Evolutionary conservation across 2,797 vertebrate genomes (phyloP).

Genomic region (Brachyrhaphis roseni): DNA sequence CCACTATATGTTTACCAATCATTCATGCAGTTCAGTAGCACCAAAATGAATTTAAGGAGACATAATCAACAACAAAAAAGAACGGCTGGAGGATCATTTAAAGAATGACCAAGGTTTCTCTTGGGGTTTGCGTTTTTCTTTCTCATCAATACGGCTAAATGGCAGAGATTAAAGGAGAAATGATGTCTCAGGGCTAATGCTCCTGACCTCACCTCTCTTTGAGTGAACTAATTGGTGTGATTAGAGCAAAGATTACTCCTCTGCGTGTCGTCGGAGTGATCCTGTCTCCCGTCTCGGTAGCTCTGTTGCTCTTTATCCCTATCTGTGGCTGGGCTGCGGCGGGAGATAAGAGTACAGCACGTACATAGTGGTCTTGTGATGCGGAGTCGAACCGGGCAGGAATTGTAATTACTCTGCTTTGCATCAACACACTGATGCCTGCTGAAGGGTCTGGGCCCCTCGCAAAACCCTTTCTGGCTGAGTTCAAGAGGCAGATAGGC

Average conservation of each 20-base stretch:
- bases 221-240: constrained; percentile 65
- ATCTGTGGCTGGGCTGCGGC: constrained; percentile 43
- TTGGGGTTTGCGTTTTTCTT: not conserved
- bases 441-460: constrained; percentile 48
- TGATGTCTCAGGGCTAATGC: constrained; percentile 45
- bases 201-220: constrained; percentile 31
- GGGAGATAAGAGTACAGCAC: constrained; percentile 58
- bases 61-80: not conserved
- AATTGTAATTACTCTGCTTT: constrained; percentile 66
- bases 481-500: constrained; percentile 65
- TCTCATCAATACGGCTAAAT: constrained; percentile 9
- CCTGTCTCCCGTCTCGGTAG: constrained; percentile 50
- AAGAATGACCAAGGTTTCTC: not conserved
- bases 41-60: not conserved
- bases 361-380: constrained; percentile 44
- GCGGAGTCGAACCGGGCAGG: constrained; percentile 29
- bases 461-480: constrained; percentile 42
- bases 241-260: constrained; percentile 64
- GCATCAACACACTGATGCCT: constrained; percentile 56
- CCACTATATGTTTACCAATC: no score
- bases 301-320: constrained; percentile 53
- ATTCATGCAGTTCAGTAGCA: not conserved
- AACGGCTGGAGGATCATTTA: not conserved
- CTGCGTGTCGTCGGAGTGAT: constrained; percentile 53
- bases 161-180: constrained; percentile 46